phyloP scores from a whole-genome alignment of 2,888 invertebrate genomes.

The Cephus nigrinus region DNA sequence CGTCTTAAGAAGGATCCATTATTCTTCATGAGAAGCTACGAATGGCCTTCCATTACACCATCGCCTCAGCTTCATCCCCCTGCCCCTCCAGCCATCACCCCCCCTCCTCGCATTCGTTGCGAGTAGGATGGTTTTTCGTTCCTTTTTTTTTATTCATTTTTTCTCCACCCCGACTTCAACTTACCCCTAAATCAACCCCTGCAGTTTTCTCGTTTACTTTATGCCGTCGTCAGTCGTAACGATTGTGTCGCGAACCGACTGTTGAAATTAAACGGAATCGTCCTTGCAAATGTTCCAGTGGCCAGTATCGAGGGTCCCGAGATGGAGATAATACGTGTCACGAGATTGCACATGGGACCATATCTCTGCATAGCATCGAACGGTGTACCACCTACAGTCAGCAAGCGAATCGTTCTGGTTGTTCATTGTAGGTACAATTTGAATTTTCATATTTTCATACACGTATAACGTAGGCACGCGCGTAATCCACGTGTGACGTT shows the following conservation, averaged over 20 bases:
- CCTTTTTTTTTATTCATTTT: not conserved
- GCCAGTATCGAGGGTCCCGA: slow-evolving; percentile 74
- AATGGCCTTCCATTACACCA: not conserved
- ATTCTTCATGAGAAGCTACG: slow-evolving; percentile 1
- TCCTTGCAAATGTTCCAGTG: slow-evolving; percentile 63
- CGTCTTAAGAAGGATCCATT: not conserved
- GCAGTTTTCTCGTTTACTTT: not conserved
- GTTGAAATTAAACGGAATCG: not conserved
- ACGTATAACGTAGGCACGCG: not conserved
- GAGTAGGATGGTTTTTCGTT: not conserved
- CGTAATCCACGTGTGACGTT: not conserved
- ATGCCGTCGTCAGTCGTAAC: not conserved
- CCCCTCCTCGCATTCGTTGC: too few species aligned
- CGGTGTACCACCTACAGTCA: slow-evolving; percentile 74
- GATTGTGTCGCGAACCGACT: not conserved
- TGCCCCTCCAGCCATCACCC: too few species aligned
- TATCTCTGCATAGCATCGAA: slow-evolving; percentile 84
- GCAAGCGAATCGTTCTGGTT: slow-evolving; percentile 69
- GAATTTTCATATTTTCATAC: not conserved
- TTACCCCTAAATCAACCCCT: not conserved
- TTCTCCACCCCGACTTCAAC: not conserved
- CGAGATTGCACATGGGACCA: slow-evolving; percentile 81
- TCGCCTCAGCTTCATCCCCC: not conserved
- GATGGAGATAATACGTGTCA: slow-evolving; percentile 76
- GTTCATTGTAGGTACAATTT: slow-evolving; percentile 81